Evolutionary conservation across 2,113 vertebrate genomes (phyloP), one percentile per base, ranked within the genome.

Genomic region (Butorides virescens): DNA sequence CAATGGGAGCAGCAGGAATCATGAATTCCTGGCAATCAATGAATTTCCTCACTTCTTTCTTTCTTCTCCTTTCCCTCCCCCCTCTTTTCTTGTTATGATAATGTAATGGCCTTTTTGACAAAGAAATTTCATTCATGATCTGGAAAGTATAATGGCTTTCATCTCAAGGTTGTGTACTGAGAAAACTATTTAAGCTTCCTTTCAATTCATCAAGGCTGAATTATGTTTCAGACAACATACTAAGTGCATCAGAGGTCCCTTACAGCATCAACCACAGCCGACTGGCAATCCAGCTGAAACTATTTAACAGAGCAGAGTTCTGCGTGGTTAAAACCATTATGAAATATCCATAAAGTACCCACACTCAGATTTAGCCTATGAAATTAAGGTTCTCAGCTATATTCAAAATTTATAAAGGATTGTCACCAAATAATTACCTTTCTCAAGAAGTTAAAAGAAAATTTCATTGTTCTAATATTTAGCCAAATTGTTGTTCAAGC

Each of bases 101-200:
- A 97, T 94, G 7, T 90, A 95, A 96, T 73, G 30, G 72, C 47
- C 71, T 96, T 95, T 96, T 94, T 97, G 88, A 94, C 88, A 96
- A 93, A 94, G 80, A 59, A 96, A 49, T 49, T 95, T 90, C 63
- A 92, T 91, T 95, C 30, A 32, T 86, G 89, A 97, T 77, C 73
- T 86, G 65, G 19, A 88, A 97, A 97, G 90, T 93, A 93, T 74
- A 97, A 96, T 47, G 27, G 65, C 76, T 96, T 98, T 97, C 82
- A 95, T 96, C 93, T 98, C 88, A 96, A 97, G 82, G 83, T 93
- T 95, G 67, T 91, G 77, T 90, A 90, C 86, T 92, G 67, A 97
- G 58, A 93, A 96, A 96, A 92, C 58, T 92, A 62, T 86, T 97
- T 84, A 96, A 94, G 52, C 92, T 94, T 84, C 65, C 75, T 95